Conservation (phyloP, 2,888 invertebrate genomes). For the Glyphotaelius pellucidus region DNA sequence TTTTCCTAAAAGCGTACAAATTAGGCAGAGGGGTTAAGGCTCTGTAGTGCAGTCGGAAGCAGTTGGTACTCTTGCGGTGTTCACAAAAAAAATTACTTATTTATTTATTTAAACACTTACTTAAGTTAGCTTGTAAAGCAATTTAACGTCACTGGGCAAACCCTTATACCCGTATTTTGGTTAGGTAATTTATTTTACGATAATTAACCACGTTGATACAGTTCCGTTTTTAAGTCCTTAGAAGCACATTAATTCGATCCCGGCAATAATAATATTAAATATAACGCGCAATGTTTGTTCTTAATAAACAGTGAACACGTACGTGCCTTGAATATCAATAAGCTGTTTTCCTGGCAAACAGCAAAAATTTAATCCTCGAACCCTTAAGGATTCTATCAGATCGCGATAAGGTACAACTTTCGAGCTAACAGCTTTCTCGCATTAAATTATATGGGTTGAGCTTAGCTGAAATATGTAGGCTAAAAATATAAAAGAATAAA, state of each 20-base stretch:
- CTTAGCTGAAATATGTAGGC: constrained; percentile 19
- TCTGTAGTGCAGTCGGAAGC: too few relatives aligned
- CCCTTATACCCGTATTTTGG: neutral
- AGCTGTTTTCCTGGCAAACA: neutral
- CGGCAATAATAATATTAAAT: neutral
- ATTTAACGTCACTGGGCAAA: too few relatives aligned
- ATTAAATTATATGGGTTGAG: constrained; percentile 42
- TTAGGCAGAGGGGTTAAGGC: too few relatives aligned
- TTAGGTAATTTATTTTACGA: neutral
- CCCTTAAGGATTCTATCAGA: constrained; percentile 3
- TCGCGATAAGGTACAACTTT: constrained; percentile 21
- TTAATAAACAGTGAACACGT: neutral
- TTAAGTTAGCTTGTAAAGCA: too few relatives aligned
- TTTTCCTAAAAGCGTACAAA: too few relatives aligned
- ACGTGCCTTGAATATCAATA: constrained; percentile 29
- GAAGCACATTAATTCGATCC: neutral
- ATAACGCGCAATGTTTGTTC: neutral
- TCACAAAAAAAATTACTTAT: too few relatives aligned
- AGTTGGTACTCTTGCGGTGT: too few relatives aligned
- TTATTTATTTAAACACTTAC: too few relatives aligned
- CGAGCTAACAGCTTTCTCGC: constrained; percentile 44
- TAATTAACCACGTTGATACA: neutral
- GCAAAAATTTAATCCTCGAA: constrained; percentile 36
- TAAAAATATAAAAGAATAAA: constrained; percentile 14
- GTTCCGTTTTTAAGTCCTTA: neutral